phyloP scores from a whole-genome alignment of 2,113 vertebrate species.

The Pluvianellus socialis region DNA sequence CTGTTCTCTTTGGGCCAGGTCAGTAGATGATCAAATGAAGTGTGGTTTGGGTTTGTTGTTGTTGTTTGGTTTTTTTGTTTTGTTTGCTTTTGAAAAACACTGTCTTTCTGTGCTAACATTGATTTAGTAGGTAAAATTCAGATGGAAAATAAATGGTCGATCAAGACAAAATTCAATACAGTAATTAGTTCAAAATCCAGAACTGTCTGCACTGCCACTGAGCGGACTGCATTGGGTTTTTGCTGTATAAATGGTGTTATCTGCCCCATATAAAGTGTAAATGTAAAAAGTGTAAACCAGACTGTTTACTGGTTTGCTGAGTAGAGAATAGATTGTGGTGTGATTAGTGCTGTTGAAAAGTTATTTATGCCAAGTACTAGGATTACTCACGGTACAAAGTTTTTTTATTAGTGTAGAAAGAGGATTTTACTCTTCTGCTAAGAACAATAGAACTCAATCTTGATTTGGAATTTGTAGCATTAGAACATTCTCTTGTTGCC shows the following conservation, averaged over 20 bases:
- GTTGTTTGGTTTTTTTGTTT: background rate
- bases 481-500: background rate
- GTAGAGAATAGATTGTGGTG: background rate
- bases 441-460: background rate
- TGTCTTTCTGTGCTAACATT: background rate
- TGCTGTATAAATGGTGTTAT: background rate
- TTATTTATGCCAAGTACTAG: background rate
- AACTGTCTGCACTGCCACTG: background rate
- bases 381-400: background rate
- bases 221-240: background rate
- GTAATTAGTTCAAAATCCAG: background rate
- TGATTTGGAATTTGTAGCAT: background rate
- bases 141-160: background rate
- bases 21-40: background rate
- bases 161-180: background rate
- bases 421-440: conserved; percentile 6
- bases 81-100: background rate
- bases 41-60: background rate
- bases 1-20: background rate
- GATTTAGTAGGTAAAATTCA: background rate
- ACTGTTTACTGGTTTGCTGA: background rate
- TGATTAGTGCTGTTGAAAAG: background rate
- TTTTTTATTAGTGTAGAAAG: background rate
- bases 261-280: background rate
- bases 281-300: background rate